Conservation (phyloP, 1,140 invertebrate genomes). For the Eurytemora carolleeae region DNA sequence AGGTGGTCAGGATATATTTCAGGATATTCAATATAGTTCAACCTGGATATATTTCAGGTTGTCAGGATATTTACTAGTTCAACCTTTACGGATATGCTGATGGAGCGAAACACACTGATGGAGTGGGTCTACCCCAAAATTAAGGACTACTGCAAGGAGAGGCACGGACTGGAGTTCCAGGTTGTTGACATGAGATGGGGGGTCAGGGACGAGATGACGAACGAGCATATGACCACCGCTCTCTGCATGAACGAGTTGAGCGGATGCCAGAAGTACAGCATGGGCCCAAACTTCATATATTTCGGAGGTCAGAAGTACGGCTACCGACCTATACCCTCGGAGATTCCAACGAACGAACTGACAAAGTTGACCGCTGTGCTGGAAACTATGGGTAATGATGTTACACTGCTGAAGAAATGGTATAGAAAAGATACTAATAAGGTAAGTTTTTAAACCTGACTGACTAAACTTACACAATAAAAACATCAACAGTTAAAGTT, state of each 20-base stretch:
- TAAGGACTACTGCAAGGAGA: slow-evolving; percentile 7
- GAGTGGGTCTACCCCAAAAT: slow-evolving; percentile 8
- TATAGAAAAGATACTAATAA: slow-evolving; percentile 91
- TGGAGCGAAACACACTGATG: too few species aligned
- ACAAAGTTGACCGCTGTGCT: slow-evolving; percentile 62
- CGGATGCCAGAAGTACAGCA: slow-evolving; percentile 86
- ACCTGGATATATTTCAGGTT: too few species aligned
- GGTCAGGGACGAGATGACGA: slow-evolving; percentile 44
- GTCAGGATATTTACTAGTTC: too few species aligned
- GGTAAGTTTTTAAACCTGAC: too few species aligned
- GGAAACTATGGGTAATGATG: slow-evolving; percentile 52
- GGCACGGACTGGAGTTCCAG: slow-evolving; percentile 29
- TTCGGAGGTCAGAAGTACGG: slow-evolving; percentile 96
- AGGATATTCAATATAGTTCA: too few species aligned
- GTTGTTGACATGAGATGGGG: slow-evolving; percentile 99
- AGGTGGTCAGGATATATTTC: too few species aligned
- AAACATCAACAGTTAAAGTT: too few species aligned
- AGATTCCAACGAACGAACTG: slow-evolving; percentile 75
- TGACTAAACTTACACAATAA: too few species aligned
- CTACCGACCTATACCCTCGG: slow-evolving; percentile 86
- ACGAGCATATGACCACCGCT: background rate
- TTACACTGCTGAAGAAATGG: slow-evolving; percentile 71
- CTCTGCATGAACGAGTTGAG: slow-evolving; percentile 94
- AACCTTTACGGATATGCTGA: too few species aligned
- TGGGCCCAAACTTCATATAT: slow-evolving; percentile 95